A percentile compares a stretch with the other conserved stretches of the same genome.
phyloP scores from a whole-genome alignment of 2,888 invertebrate species.

The Pogonocherus hispidulus region DNA sequence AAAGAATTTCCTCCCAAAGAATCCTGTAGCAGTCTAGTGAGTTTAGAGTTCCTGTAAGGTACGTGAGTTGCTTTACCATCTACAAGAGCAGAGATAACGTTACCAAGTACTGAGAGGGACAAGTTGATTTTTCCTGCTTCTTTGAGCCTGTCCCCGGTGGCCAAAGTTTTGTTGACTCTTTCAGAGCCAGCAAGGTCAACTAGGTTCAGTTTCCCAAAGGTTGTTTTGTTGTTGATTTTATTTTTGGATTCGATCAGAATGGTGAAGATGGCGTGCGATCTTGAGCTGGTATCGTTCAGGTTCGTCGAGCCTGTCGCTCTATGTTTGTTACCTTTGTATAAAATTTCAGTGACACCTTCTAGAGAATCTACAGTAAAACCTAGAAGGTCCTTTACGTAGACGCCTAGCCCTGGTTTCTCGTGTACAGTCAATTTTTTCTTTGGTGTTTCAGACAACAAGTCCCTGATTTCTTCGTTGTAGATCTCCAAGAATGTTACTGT shows the following conservation, averaged over 20 bases:
- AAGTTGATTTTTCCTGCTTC: slow-evolving; percentile 98
- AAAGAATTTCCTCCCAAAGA: slow-evolving; percentile 95
- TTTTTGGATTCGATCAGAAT: slow-evolving; percentile 95
- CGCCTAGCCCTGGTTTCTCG: slow-evolving; percentile 94
- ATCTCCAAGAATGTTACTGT: slow-evolving; percentile 97
- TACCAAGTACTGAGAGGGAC: slow-evolving; percentile 94
- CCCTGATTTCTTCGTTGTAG: slow-evolving; percentile 97
- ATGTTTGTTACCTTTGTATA: slow-evolving; percentile 95
- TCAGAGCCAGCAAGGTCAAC: slow-evolving; percentile 98
- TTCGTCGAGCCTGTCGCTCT: slow-evolving; percentile 84
- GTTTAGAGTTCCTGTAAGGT: slow-evolving; percentile 96
- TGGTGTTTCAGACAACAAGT: slow-evolving; percentile 79
- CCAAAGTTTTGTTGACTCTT: slow-evolving; percentile 95
- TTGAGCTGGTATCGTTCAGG: slow-evolving; percentile 94
- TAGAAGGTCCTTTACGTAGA: slow-evolving; percentile 95
- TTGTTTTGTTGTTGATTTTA: slow-evolving; percentile 80
- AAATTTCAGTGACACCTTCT: slow-evolving; percentile 93
- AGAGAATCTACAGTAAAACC: slow-evolving; percentile 96
- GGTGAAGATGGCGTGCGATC: slow-evolving; percentile 98
- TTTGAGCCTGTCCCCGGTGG: slow-evolving; percentile 88
- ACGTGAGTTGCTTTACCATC: slow-evolving; percentile 96
- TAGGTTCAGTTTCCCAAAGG: slow-evolving; percentile 94
- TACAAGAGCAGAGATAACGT: slow-evolving; percentile 96
- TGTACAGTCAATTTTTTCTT: slow-evolving; percentile 87
- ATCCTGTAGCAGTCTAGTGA: slow-evolving; percentile 94